A percentile compares a stretch with the other conserved stretches of the same genome.
Evolutionary conservation across 1,140 invertebrate species (phyloP).

Genomic region (Zeugodacus cucurbitae): DNA sequence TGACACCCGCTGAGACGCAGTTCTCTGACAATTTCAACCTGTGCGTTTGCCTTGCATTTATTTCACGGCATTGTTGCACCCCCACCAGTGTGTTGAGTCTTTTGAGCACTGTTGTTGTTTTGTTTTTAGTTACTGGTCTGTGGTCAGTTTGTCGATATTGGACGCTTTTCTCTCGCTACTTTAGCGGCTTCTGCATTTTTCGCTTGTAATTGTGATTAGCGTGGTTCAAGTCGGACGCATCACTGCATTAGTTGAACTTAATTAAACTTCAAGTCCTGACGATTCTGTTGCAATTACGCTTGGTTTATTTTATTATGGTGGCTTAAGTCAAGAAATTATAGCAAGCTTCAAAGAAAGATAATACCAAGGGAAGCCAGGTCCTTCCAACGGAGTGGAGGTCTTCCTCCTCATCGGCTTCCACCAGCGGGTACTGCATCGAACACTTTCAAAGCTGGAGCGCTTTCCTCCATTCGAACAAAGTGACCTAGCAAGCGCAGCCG

Average conservation of each 20-base stretch:
- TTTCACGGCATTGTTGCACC: neutral
- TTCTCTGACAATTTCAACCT: neutral
- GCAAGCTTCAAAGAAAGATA: too few species aligned
- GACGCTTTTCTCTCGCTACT: neutral
- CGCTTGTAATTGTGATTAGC: neutral
- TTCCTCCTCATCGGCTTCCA: too few species aligned
- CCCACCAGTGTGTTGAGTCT: neutral
- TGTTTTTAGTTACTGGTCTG: neutral
- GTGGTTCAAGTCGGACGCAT: neutral
- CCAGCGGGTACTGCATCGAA: too few species aligned
- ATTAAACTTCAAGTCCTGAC: neutral
- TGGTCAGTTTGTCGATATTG: neutral
- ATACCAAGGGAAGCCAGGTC: too few species aligned
- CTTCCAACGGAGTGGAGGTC: too few species aligned
- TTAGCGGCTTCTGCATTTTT: neutral
- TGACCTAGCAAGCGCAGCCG: too few species aligned
- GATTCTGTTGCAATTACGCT: neutral
- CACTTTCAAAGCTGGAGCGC: too few species aligned
- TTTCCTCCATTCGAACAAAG: too few species aligned
- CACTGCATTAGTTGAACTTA: neutral
- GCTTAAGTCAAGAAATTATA: too few species aligned
- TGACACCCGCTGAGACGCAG: neutral
- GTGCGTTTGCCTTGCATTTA: neutral
- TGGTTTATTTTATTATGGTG: neutral
- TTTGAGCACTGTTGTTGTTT: neutral